These are phyloP conservation scores for Meteorus colon DNA, from an alignment of 2,888 invertebrate species.

Conservation along the genomic window DNA sequence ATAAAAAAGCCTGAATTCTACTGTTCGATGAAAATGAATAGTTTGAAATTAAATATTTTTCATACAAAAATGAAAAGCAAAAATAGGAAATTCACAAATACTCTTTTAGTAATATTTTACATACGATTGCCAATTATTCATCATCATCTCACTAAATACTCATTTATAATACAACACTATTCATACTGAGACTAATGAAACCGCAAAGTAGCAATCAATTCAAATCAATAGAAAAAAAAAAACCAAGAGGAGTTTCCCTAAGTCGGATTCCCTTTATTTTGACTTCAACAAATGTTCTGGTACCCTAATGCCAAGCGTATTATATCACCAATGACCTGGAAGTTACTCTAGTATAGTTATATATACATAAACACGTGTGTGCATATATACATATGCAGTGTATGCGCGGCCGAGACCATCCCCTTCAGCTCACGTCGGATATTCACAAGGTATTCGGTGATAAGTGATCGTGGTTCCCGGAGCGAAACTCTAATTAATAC, in stretches of 20 bases:
- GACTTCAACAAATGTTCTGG: conserved; percentile 23
- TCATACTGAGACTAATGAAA: background rate
- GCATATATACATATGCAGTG: background rate
- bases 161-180: too few species aligned
- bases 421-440: conserved; percentile 33
- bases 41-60: too few species aligned
- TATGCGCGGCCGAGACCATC: background rate
- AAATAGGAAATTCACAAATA: too few species aligned
- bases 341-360: background rate
- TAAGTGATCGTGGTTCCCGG: conserved; percentile 71
- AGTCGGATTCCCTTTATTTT: background rate
- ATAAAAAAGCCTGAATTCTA: too few species aligned
- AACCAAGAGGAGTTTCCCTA: background rate
- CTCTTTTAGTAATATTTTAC: too few species aligned
- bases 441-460: conserved; percentile 63
- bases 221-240: background rate
- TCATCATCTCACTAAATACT: too few species aligned
- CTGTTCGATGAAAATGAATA: too few species aligned
- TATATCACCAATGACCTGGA: conserved; percentile 16
- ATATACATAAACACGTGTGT: background rate
- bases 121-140: too few species aligned
- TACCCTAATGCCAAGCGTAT: conserved; percentile 31
- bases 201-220: background rate
- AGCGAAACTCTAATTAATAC: conserved; percentile 73
- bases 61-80: too few species aligned